These are phyloP conservation scores for Brassicogethes aeneus DNA, from an alignment of 2,888 invertebrate species.

Conservation along the genomic window DNA sequence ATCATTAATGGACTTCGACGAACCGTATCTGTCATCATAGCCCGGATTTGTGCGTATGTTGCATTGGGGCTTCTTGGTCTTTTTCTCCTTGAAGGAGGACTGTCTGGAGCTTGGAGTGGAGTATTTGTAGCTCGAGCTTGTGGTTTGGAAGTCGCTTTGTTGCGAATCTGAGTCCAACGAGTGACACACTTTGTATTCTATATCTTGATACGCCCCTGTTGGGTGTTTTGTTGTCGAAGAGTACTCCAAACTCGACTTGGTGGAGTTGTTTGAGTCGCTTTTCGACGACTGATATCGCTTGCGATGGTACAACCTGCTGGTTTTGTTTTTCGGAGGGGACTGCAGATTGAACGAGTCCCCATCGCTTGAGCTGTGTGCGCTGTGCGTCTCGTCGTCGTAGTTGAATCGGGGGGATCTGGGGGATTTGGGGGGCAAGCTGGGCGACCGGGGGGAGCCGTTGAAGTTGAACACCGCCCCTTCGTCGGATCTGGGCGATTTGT, in stretches of 20 bases:
- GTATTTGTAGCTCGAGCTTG: conserved; percentile 25
- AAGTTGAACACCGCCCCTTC: conserved; percentile 20
- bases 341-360: conserved; percentile 31
- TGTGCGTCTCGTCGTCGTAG: conserved; percentile 21
- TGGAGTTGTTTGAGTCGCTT: conserved; percentile 33
- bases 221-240: conserved; percentile 36
- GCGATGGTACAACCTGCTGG: conserved; percentile 17
- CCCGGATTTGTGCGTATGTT: conserved; percentile 55
- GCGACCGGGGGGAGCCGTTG: conserved; percentile 18
- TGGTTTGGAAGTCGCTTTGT: conserved; percentile 18
- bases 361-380: conserved; percentile 23
- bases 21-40: conserved; percentile 44
- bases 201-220: conserved; percentile 35
- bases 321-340: conserved; percentile 31
- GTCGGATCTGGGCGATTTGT: not conserved
- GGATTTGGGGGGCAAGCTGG: conserved; percentile 25
- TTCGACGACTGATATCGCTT: conserved; percentile 34
- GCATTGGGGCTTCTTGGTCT: conserved; percentile 28
- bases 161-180: conserved; percentile 35
- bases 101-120: conserved; percentile 28
- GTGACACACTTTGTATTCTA: conserved; percentile 38
- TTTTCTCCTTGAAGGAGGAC: conserved; percentile 35
- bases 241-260: conserved; percentile 36
- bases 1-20: conserved; percentile 35
- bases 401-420: conserved; percentile 30